phyloP scores from a whole-genome alignment of 2,113 vertebrate genomes.

The Lophochroa leadbeateri region DNA sequence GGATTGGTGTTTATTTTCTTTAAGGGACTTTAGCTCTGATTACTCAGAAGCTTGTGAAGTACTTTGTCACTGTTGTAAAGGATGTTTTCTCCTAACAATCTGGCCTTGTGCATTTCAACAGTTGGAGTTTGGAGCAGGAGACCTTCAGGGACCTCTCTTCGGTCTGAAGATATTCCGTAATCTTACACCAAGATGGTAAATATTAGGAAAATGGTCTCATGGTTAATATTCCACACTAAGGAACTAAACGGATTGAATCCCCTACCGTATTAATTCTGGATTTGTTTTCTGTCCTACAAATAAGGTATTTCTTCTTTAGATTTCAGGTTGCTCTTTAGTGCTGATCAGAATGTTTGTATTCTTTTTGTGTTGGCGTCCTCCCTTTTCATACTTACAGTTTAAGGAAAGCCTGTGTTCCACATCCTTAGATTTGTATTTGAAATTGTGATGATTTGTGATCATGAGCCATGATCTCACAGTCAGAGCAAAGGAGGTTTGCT shows the following conservation, averaged over 20 bases:
- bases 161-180: constrained; percentile 96
- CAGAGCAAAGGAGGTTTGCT: not conserved
- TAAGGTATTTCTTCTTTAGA: not conserved
- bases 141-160: constrained; percentile 91
- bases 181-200: constrained; percentile 91
- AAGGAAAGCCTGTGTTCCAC: not conserved
- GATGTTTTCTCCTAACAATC: not conserved
- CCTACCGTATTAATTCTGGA: not conserved
- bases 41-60: not conserved
- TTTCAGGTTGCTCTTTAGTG: not conserved
- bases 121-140: constrained; percentile 94
- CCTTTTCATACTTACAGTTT: not conserved
- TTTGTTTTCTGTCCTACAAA: not conserved
- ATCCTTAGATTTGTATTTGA: not conserved
- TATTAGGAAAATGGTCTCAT: not conserved
- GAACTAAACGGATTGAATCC: not conserved
- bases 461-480: not conserved
- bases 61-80: not conserved
- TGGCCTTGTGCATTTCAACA: constrained; percentile 58
- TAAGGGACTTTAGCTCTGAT: not conserved
- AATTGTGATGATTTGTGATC: not conserved
- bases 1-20: not conserved
- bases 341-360: not conserved
- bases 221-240: not conserved
- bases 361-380: not conserved